Base-by-base conservation (phyloP, 2,113 vertebrate species). In the Collichthys lucidus region DNA sequence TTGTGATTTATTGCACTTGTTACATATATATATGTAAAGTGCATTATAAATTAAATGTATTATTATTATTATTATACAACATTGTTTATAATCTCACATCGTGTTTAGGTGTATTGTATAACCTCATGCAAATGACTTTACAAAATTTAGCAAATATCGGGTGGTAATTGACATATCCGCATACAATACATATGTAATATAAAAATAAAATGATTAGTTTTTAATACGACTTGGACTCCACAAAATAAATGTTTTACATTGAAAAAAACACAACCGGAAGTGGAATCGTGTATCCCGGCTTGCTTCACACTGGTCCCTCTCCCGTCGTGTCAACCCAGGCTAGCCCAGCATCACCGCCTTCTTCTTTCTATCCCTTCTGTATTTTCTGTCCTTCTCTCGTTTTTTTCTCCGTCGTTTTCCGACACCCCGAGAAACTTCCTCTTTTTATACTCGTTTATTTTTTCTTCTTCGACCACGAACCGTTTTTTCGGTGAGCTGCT, bases 311-410 rank as follows among this genome's bases (percentile, higher is more conserved):
- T 91, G 91, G 91, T 93, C 89, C 90, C 62, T 85, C 82, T 81
- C 79, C 83, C 47, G 82, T 89, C 79, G 82, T 80, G 82, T 88
- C 75, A 88, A 70, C 62, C 85, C 10, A 86, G 83, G 91, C 82
- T 87, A 86, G 53, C 73, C 70, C 88, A 92, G 89, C 90, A 93
- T 92, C 92, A 92, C 85, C 82, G 73, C 86, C 83, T 56, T 53
- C 86, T 78, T 80, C 83, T 91, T 68, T 82, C 76, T 87, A 16
- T 68, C 80, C 75, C 74, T 49, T 86, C 80, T 74, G 44, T 85
- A 66, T 88, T 86, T 86, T 86, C 56, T 83, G 10, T 77, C 67
- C 55, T 47, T 69, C 68, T 74, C 7, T 82, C 74, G 4, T 64
- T 64, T 67, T 55, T 57, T 77, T 26, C 2, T 26, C 66, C 15